Base-by-base conservation (phyloP, 23 tunicate genomes). In the Halocynthia roretzi region DNA sequence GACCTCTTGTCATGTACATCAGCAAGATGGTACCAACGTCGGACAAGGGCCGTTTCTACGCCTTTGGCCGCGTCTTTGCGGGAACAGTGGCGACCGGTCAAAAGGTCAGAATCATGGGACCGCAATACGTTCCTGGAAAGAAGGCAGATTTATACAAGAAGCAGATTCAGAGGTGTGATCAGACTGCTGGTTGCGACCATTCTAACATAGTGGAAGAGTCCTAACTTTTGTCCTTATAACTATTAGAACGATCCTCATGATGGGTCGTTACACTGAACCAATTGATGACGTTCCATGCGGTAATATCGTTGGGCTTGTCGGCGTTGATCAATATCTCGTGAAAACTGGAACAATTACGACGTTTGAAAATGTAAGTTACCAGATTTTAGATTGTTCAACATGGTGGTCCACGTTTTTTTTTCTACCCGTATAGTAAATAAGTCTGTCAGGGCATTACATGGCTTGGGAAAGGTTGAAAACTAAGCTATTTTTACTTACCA, bases 261-360 rank as follows among this genome's bases (percentile, higher is more conserved):
- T 94, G 99, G 99, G 99, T 6, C 96, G 99, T 7, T 94, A 94
- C 82, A 92, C 84, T 57, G 99, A 94, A 61, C 97, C 99, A 7
- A 94, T 94, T 48, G 99, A 88, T 48, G 99, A 94, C 61, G 95
- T 94, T 22, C 99, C 99, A 61, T 94, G 99, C 54, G 99, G 99
- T 6, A 94, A 94, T 70, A 87, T 94, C 67, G 86, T 69, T 70
- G 99, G 99, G 60, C 70, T 94, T 74, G 99, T 94, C 40, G 99
- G 99, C 58, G 99, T 94, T 14, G 99, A 94, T 62, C 90, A 89
- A 65, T 94, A 70, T 77, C 69, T 94, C 8, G 95, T 88, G 54
- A 94, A 94, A 67, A 94, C 99, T 71, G 99, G 95, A 23, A 58
- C 80, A 15, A 81, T 81, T 8, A 72, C 78, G 5, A 74, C 78